These are phyloP conservation scores for Galerucella pusilla DNA, from an alignment of 2,888 invertebrate genomes.

Conservation along the genomic window DNA sequence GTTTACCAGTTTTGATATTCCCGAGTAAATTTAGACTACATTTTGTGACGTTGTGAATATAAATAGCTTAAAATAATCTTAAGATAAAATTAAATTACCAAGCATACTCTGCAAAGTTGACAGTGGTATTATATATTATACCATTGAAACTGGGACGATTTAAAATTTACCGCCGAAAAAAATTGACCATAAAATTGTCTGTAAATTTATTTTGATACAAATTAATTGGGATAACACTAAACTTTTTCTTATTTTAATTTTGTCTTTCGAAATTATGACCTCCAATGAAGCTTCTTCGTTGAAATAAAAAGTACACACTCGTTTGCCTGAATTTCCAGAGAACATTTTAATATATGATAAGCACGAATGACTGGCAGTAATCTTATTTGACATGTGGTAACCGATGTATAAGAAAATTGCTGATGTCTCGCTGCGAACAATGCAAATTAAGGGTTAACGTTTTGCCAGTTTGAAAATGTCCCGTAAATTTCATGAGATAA, in stretches of 20 bases:
- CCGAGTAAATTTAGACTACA: conserved; percentile 34
- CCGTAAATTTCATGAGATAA: conserved; percentile 2
- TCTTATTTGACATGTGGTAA: conserved; percentile 13
- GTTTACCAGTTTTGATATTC: conserved; percentile 33
- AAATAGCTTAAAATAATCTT: conserved; percentile 30
- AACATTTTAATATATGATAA: conserved; percentile 7
- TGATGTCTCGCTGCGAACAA: conserved; percentile 8
- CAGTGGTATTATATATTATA: not conserved
- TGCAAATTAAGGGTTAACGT: conserved; percentile 19
- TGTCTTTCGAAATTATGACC: too few relatives aligned
- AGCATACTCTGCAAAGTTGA: conserved; percentile 18
- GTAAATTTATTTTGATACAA: too few relatives aligned
- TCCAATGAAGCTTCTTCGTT: too few relatives aligned
- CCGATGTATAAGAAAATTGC: conserved; percentile 12
- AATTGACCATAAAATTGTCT: too few relatives aligned
- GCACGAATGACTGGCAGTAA: conserved; percentile 16
- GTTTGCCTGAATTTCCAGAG: not conserved
- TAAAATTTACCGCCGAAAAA: too few relatives aligned
- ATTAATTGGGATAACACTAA: too few relatives aligned
- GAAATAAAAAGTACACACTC: not conserved
- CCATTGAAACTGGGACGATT: too few relatives aligned
- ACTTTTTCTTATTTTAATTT: too few relatives aligned
- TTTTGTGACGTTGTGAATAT: conserved; percentile 37
- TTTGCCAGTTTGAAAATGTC: conserved; percentile 11
- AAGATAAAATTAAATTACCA: conserved; percentile 36